Percentiles rank a stretch among this genome's conserved stretches.
These are phyloP conservation scores for Piprites chloris DNA, from an alignment of 2,113 vertebrate genomes.

Conservation along the genomic window DNA sequence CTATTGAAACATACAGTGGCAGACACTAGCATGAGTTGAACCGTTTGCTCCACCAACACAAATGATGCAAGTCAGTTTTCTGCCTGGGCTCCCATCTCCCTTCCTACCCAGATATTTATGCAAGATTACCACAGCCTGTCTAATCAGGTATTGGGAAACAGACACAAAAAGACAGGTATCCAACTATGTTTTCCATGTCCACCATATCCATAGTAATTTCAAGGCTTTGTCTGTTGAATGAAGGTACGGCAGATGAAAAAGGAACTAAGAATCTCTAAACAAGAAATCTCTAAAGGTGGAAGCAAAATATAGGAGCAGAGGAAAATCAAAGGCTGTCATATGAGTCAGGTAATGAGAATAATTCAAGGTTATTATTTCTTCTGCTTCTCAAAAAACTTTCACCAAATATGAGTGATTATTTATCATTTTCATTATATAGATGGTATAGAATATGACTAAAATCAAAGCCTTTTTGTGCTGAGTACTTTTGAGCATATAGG, in stretches of 20 bases:
- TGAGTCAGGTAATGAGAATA: not conserved
- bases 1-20: not conserved
- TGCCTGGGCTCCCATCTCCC: not conserved
- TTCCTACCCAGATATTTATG: not conserved
- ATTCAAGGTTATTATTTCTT: constrained; percentile 11
- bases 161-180: not conserved
- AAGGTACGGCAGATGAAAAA: not conserved
- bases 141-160: not conserved
- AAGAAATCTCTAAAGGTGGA: not conserved
- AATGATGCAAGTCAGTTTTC: fast-evolving
- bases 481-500: not conserved
- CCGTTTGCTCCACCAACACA: not conserved
- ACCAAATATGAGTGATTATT: not conserved
- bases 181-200: not conserved
- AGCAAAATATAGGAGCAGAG: not conserved
- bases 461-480: not conserved
- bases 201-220: not conserved
- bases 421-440: not conserved
- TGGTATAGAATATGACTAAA: not conserved
- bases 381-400: not conserved
- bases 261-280: not conserved
- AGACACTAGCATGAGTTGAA: not conserved
- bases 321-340: not conserved
- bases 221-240: not conserved
- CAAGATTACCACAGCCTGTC: not conserved